Evolutionary conservation across 2,888 invertebrate genomes (phyloP).

Genomic region (Panzeria rudis): DNA sequence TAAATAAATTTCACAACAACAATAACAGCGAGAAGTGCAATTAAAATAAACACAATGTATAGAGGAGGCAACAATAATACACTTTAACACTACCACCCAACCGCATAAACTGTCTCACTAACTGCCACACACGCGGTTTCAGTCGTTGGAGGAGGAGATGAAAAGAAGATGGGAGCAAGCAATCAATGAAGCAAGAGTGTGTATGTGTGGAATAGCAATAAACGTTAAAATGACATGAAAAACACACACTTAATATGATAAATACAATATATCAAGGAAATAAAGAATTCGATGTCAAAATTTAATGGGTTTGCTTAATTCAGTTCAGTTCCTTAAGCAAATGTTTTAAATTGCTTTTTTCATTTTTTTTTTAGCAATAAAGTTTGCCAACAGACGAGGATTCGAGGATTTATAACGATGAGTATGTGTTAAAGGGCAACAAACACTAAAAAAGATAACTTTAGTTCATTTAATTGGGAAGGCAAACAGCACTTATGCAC

Average conservation of each 20-base stretch:
- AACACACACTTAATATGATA: background rate
- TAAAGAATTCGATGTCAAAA: slow-evolving; percentile 48
- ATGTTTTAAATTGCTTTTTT: slow-evolving; percentile 11
- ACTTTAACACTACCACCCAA: slow-evolving; percentile 30
- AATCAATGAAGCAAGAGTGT: slow-evolving; percentile 18
- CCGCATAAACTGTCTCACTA: slow-evolving; percentile 14
- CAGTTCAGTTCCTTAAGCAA: background rate
- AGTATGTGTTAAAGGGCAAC: slow-evolving; percentile 5
- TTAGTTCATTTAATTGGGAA: slow-evolving; percentile 55
- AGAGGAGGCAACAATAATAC: slow-evolving; percentile 9
- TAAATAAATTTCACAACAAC: slow-evolving; percentile 71
- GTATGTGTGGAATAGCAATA: slow-evolving; percentile 10
- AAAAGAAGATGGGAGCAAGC: background rate
- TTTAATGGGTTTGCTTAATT: slow-evolving; percentile 48
- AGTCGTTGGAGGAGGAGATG: background rate
- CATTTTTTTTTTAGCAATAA: slow-evolving; percentile 15
- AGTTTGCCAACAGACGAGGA: slow-evolving; percentile 41
- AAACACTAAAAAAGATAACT: slow-evolving; percentile 30
- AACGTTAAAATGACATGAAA: slow-evolving; percentile 39
- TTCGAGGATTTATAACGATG: background rate
- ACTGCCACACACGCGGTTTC: background rate
- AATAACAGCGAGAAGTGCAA: slow-evolving; percentile 64
- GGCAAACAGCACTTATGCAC: slow-evolving; percentile 60
- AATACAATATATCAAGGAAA: slow-evolving; percentile 24
- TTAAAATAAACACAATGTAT: slow-evolving; percentile 57